A percentile compares a stretch with the other conserved stretches of the same genome.
phyloP scores from a whole-genome alignment of 2,797 vertebrate genomes.

The Macropus fuliginosus region DNA sequence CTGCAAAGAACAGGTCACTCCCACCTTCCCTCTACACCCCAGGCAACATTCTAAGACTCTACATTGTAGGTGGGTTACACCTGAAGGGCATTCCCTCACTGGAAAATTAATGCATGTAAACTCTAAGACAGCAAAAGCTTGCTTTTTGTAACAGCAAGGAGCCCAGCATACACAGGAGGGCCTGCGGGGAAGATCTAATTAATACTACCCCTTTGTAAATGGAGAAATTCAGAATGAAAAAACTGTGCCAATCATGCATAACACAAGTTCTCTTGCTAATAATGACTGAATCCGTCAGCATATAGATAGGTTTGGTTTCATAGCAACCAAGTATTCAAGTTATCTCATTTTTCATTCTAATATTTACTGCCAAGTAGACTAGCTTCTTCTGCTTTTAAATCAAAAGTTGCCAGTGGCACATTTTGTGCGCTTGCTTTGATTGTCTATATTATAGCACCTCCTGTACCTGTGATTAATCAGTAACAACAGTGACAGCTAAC shows the following conservation, averaged over 20 bases:
- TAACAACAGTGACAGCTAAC: neutral
- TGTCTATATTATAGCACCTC: neutral
- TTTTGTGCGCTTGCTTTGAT: constrained; percentile 44
- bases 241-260: neutral
- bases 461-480: neutral
- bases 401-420: neutral
- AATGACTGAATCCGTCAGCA: neutral
- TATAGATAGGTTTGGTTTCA: neutral
- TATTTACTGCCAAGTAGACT: constrained; percentile 4
- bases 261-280: neutral
- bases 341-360: constrained; percentile 10
- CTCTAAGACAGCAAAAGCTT: constrained; percentile 36
- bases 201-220: neutral
- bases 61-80: neutral
- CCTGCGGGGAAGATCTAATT: too few relatives aligned
- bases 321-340: neutral
- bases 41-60: neutral
- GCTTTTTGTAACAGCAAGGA: too few relatives aligned
- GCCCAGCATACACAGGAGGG: too few relatives aligned
- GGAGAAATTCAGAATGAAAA: constrained; percentile 30
- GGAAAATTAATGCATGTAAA: constrained; percentile 45
- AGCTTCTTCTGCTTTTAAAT: constrained; percentile 40
- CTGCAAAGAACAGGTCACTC: neutral
- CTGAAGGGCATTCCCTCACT: neutral
- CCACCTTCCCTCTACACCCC: neutral